phyloP scores from a whole-genome alignment of 2,888 invertebrate species.

The Sepioteuthis lessoniana region DNA sequence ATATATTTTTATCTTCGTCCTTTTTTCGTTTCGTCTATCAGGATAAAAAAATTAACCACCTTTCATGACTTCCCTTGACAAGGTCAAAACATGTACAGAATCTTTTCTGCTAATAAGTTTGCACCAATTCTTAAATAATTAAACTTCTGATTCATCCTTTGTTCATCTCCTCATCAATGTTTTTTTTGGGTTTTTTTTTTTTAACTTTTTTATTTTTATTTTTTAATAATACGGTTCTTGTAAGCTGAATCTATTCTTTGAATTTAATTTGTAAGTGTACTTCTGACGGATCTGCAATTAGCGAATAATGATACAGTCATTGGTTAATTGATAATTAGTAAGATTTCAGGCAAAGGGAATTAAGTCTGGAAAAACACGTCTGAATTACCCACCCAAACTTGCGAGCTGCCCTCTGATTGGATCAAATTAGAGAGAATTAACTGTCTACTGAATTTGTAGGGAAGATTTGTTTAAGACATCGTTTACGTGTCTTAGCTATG shows the following conservation, averaged over 20 bases:
- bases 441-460: no score
- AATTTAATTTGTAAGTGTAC: background rate
- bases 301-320: background rate
- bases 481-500: no score
- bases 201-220: background rate
- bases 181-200: background rate
- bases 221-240: background rate
- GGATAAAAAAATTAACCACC: no score
- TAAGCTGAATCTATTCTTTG: background rate
- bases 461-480: no score
- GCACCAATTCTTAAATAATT: background rate
- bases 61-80: background rate
- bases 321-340: background rate
- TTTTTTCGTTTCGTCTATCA: no score
- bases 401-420: background rate
- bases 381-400: background rate
- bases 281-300: background rate
- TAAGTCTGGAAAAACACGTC: background rate
- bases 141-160: background rate
- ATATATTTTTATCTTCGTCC: no score
- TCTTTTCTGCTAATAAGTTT: background rate
- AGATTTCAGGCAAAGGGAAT: background rate
- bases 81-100: background rate
- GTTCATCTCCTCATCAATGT: background rate
- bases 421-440: no score